Conservation (phyloP, 2,113 vertebrate species). For the Mionectes macconnelli region DNA sequence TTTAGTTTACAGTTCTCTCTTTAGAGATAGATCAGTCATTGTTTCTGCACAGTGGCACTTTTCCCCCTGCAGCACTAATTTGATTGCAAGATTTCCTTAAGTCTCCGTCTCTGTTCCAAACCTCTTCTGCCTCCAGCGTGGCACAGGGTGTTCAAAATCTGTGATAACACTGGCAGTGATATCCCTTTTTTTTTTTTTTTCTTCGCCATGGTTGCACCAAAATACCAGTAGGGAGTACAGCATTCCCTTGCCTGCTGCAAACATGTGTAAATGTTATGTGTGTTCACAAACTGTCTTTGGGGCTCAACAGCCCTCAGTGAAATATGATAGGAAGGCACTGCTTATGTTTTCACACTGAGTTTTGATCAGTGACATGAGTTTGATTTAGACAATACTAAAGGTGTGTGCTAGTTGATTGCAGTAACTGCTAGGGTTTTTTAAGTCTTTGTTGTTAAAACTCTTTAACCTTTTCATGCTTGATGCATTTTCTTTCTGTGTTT, state of each 20-base stretch:
- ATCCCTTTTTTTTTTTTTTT: not conserved
- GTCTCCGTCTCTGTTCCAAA: not conserved
- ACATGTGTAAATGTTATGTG: not conserved
- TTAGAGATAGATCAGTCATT: not conserved
- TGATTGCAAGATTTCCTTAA: slow-evolving; percentile 8
- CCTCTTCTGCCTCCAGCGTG: not conserved
- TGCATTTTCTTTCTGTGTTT: not conserved
- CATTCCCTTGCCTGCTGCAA: not conserved
- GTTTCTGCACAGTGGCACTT: not conserved
- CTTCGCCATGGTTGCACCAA: not conserved
- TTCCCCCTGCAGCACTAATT: slow-evolving; percentile 2
- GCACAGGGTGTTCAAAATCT: not conserved
- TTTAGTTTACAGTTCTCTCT: not conserved
- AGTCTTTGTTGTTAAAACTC: not conserved
- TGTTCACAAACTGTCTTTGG: not conserved
- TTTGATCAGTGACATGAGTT: not conserved
- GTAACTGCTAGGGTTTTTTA: not conserved
- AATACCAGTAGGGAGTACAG: not conserved
- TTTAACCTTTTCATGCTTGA: not conserved
- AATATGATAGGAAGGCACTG: fast-evolving
- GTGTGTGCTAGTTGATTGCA: not conserved
- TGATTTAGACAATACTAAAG: not conserved
- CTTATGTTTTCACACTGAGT: not conserved
- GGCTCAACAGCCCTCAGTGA: not conserved
- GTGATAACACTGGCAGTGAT: not conserved